These are phyloP conservation scores for Pantherophis guttatus DNA, from an alignment of 2,113 vertebrate species.

Conservation along the genomic window DNA sequence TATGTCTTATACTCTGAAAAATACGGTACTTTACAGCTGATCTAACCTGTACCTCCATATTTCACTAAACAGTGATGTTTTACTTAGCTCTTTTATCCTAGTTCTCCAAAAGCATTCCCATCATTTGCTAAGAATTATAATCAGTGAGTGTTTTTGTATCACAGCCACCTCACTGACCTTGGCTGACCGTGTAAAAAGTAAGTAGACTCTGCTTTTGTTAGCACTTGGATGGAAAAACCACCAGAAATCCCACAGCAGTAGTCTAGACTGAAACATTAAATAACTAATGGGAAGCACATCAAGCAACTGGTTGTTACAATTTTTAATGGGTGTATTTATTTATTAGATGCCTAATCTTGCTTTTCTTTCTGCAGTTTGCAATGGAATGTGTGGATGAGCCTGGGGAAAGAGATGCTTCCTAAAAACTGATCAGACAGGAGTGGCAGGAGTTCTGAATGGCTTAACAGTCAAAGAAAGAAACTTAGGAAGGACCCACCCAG, in stretches of 20 bases:
- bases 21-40: not conserved
- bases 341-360: not conserved
- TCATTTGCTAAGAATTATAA: not conserved
- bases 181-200: not conserved
- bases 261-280: not conserved
- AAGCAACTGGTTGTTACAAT: not conserved
- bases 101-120: not conserved
- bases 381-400: not conserved
- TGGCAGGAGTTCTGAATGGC: not conserved
- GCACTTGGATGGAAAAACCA: not conserved
- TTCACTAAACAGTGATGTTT: not conserved
- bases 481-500: not conserved
- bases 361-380: not conserved
- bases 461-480: not conserved
- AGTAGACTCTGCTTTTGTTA: not conserved
- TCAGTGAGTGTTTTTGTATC: not conserved
- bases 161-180: not conserved
- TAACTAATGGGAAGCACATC: not conserved
- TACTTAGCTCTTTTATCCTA: not conserved
- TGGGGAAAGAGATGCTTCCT: not conserved
- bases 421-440: not conserved
- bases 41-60: not conserved
- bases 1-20: no score
- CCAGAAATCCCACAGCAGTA: not conserved
- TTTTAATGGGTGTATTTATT: not conserved